These are phyloP conservation scores for Conomelus anceps DNA, from an alignment of 2,888 invertebrate genomes.

Conservation along the genomic window DNA sequence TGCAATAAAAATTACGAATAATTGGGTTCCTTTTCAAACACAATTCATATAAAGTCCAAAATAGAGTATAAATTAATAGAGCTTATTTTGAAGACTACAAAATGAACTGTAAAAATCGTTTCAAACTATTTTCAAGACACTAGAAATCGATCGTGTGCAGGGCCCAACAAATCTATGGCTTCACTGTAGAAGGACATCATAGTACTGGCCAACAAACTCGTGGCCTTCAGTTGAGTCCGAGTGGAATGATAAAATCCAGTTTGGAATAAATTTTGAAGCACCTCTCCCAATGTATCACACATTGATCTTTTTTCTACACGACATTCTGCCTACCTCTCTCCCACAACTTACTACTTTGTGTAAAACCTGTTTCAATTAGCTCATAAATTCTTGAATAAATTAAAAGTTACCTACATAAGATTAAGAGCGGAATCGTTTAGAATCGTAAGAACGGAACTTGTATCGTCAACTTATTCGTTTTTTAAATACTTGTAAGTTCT, in stretches of 20 bases:
- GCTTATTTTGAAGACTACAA: neutral
- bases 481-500: no score
- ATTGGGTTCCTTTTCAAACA: neutral
- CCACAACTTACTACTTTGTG: neutral
- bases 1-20: neutral
- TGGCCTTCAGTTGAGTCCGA: neutral
- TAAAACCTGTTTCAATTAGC: neutral
- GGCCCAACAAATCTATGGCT: neutral
- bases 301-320: neutral
- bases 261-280: neutral
- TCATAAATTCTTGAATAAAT: neutral
- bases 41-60: no score
- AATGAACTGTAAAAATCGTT: neutral
- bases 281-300: neutral
- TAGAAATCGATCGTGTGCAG: neutral
- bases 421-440: no score
- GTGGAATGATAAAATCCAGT: neutral
- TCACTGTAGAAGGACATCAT: neutral
- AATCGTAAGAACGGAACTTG: no score
- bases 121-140: neutral
- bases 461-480: no score
- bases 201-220: neutral
- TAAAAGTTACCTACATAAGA: neutral
- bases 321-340: neutral
- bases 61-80: no score